Evolutionary conservation across 2,888 invertebrate genomes (phyloP).

Genomic region (Mesoligia furuncula): DNA sequence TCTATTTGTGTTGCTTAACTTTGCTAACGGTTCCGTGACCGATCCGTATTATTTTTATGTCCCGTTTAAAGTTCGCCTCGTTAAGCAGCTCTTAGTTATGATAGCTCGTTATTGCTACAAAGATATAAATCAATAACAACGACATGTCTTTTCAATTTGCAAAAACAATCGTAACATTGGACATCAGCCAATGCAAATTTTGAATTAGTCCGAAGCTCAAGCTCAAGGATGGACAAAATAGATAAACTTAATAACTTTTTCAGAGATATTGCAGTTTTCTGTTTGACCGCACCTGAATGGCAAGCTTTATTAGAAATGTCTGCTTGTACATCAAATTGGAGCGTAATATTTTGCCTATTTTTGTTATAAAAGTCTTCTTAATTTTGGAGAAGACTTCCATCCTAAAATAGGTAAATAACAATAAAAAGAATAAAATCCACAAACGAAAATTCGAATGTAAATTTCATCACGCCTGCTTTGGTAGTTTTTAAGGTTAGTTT

Average conservation of each 20-base stretch:
- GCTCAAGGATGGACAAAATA: slow-evolving; percentile 6
- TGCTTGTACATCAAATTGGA: slow-evolving; percentile 29
- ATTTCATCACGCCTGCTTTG: neutral
- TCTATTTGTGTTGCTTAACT: slow-evolving; percentile 62
- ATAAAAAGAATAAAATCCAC: slow-evolving; percentile 13
- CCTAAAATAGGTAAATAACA: slow-evolving; percentile 9
- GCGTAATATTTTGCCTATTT: slow-evolving; percentile 8
- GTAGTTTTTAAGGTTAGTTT: too few relatives aligned
- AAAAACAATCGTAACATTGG: slow-evolving; percentile 25
- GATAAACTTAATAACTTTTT: slow-evolving; percentile 20
- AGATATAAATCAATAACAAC: slow-evolving; percentile 1
- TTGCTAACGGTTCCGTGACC: slow-evolving; percentile 40
- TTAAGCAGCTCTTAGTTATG: slow-evolving; percentile 36
- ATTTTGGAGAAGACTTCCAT: neutral
- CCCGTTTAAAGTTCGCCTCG: slow-evolving; percentile 45
- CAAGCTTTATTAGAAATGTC: slow-evolving; percentile 35
- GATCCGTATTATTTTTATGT: slow-evolving; percentile 47
- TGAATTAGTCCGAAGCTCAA: slow-evolving; percentile 24
- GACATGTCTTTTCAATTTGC: slow-evolving; percentile 22
- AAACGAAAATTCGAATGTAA: too few relatives aligned
- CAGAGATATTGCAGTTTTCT: slow-evolving; percentile 45
- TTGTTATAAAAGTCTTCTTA: slow-evolving; percentile 12
- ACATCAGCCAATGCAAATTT: slow-evolving; percentile 36
- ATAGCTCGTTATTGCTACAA: slow-evolving; percentile 17
- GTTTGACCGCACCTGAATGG: slow-evolving; percentile 31